A percentile compares a stretch with the other conserved stretches of the same genome.
Evolutionary conservation across 1,140 invertebrate genomes (phyloP).

Genomic region (Brachionus calyciflorus): DNA sequence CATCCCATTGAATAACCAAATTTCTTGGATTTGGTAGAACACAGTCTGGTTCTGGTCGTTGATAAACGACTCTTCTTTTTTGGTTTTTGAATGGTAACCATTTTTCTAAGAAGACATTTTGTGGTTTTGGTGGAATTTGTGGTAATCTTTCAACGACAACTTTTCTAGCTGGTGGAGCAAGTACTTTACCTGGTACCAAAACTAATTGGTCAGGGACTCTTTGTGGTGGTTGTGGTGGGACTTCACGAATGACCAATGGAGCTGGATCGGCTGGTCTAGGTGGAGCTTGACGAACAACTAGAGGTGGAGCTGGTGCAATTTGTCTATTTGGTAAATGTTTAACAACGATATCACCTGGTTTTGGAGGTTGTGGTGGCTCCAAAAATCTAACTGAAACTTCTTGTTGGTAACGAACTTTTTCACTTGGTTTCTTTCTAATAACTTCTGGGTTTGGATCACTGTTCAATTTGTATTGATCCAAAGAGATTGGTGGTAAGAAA

Average conservation of each 20-base stretch:
- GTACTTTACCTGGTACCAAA: conserved; percentile 17
- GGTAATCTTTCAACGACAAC: conserved; percentile 43
- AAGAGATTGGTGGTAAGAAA: background rate
- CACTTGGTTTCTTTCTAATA: conserved; percentile 18
- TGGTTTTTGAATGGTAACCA: conserved; percentile 41
- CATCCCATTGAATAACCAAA: conserved; percentile 42
- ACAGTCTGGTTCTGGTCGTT: conserved; percentile 1
- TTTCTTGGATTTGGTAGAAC: conserved; percentile 9
- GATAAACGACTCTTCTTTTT: conserved; percentile 20
- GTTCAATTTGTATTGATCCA: conserved; percentile 40
- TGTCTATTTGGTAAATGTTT: conserved; percentile 15
- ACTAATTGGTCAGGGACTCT: background rate
- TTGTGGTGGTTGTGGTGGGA: conserved; percentile 12
- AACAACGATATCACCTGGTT: conserved; percentile 19
- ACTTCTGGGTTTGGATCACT: conserved; percentile 43
- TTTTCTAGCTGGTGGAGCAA: conserved; percentile 31
- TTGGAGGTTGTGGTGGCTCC: conserved; percentile 19
- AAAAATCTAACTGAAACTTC: conserved; percentile 30
- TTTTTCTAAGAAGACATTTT: conserved; percentile 37
- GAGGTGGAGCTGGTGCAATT: conserved; percentile 39
- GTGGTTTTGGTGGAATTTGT: conserved; percentile 32
- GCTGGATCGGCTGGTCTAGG: background rate
- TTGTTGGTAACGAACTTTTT: conserved; percentile 12
- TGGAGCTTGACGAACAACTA: conserved; percentile 37
- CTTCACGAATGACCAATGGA: conserved; percentile 10